Evolutionary conservation across 1,140 invertebrate species (phyloP).

Genomic region (Eupeodes corollae): DNA sequence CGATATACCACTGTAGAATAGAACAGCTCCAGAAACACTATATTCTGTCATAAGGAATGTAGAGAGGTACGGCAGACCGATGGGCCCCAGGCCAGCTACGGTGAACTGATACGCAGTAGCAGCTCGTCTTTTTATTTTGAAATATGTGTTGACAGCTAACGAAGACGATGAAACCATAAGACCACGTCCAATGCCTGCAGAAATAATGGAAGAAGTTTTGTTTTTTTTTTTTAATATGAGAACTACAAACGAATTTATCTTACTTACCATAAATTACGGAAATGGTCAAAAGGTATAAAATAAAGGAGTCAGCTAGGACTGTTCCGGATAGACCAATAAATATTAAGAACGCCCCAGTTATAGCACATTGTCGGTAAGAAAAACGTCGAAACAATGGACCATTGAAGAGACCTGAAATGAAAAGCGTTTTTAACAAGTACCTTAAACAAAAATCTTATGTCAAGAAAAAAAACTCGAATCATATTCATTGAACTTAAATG

Average conservation of each 20-base stretch:
- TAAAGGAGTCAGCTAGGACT: conserved; percentile 44
- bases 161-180: conserved; percentile 48
- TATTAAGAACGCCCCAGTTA: conserved; percentile 45
- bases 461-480: no score
- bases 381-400: conserved; percentile 51
- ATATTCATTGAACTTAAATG: no score
- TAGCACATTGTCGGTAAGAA: conserved; percentile 48
- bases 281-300: conserved; percentile 47
- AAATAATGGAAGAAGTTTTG: conserved; percentile 1
- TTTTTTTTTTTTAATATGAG: no score
- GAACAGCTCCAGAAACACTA: conserved; percentile 43
- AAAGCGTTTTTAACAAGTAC: no score
- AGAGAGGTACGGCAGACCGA: conserved; percentile 44
- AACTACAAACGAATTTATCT: background rate
- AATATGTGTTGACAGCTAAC: conserved; percentile 49
- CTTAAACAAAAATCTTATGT: no score
- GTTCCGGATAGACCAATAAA: conserved; percentile 45
- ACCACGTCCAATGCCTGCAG: conserved; percentile 45
- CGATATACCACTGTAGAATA: conserved; percentile 46
- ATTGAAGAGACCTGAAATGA: conserved; percentile 49
- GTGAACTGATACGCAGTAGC: conserved; percentile 47
- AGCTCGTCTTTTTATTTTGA: conserved; percentile 44
- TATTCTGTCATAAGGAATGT: conserved; percentile 41
- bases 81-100: conserved; percentile 46
- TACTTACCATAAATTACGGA: conserved; percentile 45